Evolutionary conservation across 2,113 vertebrate species (phyloP).

Genomic region (Sula dactylatra): DNA sequence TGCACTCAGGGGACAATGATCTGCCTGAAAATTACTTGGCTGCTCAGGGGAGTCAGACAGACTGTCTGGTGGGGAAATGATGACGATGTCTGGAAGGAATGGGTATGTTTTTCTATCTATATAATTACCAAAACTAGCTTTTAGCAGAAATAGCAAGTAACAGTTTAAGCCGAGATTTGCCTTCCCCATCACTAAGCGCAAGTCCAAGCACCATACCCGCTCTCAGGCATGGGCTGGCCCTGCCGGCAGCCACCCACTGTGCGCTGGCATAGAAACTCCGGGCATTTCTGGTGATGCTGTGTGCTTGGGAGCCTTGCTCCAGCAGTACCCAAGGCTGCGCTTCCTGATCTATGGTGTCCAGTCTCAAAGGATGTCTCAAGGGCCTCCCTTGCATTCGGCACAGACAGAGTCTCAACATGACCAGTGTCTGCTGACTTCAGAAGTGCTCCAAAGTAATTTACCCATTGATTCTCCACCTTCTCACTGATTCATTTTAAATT

Average conservation of each 20-base stretch:
- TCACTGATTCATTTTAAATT: neutral
- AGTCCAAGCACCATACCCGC: neutral
- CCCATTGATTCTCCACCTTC: neutral
- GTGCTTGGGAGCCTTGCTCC: rapidly evolving
- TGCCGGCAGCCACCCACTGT: neutral
- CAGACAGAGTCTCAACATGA: neutral
- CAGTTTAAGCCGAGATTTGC: neutral
- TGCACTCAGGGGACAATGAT: neutral
- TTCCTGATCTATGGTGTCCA: neutral
- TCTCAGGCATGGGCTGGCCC: neutral
- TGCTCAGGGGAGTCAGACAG: neutral
- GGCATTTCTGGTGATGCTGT: neutral
- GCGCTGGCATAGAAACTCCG: neutral
- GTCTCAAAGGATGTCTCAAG: neutral
- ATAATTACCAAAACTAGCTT: neutral
- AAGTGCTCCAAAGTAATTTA: neutral
- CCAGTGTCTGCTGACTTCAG: neutral
- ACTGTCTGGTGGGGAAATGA: neutral
- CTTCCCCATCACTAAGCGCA: rapidly evolving
- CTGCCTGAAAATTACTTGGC: neutral
- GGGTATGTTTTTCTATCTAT: neutral
- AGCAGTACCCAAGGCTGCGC: neutral
- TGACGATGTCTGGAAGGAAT: neutral
- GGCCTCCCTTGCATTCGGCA: neutral
- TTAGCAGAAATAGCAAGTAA: neutral